Evolutionary conservation across 2,888 invertebrate species (phyloP).

Genomic region (Plusia festucae): DNA sequence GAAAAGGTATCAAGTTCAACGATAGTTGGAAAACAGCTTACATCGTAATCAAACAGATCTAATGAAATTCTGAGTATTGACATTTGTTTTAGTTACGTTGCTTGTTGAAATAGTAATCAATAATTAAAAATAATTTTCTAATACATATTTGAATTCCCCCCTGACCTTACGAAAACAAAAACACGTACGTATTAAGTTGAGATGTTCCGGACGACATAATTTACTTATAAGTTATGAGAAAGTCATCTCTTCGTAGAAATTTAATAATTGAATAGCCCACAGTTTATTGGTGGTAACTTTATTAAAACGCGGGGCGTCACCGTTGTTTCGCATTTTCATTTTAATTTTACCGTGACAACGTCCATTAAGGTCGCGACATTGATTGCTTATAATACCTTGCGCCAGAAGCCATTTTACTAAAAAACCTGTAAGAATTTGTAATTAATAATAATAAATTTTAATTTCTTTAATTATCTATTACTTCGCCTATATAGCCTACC

Average conservation of each 20-base stretch:
- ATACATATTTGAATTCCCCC: no score
- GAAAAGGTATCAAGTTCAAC: no score
- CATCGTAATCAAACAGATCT: no score
- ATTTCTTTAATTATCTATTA: slow-evolving; percentile 24
- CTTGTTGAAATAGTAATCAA: no score
- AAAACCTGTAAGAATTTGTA: no score
- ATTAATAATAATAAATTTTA: no score
- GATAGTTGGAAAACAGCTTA: no score
- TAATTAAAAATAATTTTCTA: no score
- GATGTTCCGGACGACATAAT: neutral
- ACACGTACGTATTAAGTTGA: no score
- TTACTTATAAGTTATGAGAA: slow-evolving; percentile 26
- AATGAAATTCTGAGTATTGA: no score
- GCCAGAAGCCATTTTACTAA: slow-evolving; percentile 25
- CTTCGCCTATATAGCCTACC: neutral
- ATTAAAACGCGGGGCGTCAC: slow-evolving; percentile 51
- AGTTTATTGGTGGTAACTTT: slow-evolving; percentile 54
- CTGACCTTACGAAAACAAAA: no score
- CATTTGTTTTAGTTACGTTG: no score
- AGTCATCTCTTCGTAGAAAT: slow-evolving; percentile 41
- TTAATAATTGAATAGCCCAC: slow-evolving; percentile 54
- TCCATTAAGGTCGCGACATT: slow-evolving; percentile 54
- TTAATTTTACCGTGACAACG: slow-evolving; percentile 46
- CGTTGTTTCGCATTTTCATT: slow-evolving; percentile 51
- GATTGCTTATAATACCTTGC: slow-evolving; percentile 48